Evolutionary conservation across 2,888 invertebrate genomes (phyloP).

Genomic region (Drosophila flavopinicola): DNA sequence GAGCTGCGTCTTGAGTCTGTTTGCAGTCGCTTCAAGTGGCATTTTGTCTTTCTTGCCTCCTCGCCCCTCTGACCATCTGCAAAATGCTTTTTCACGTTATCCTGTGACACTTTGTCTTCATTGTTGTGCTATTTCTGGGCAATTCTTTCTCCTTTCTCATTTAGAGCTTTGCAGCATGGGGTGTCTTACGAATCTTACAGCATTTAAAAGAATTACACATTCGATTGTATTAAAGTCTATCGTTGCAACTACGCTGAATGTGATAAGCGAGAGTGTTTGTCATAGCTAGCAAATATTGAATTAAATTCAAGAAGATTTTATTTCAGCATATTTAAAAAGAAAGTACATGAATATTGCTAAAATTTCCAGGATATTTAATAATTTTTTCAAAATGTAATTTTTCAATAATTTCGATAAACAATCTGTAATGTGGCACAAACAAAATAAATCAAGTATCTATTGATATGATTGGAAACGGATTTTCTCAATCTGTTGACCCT

Average conservation of each 20-base stretch:
- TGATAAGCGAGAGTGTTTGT: no score
- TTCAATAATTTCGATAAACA: no score
- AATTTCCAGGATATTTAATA: no score
- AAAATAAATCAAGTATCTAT: no score
- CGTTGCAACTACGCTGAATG: no score
- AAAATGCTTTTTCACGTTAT: constrained; percentile 41
- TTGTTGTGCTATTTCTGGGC: constrained; percentile 57
- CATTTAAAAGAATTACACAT: not conserved
- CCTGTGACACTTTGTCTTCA: constrained; percentile 46
- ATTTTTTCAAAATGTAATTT: no score
- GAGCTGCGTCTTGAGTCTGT: constrained; percentile 54
- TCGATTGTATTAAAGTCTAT: not conserved
- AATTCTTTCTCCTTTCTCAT: constrained; percentile 13
- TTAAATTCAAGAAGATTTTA: not conserved
- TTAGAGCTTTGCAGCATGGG: not conserved
- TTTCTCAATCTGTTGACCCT: not conserved
- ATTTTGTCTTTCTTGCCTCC: constrained; percentile 31
- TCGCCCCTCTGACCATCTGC: not conserved
- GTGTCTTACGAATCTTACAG: not conserved
- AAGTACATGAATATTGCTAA: no score
- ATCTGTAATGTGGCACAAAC: no score
- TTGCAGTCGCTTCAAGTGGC: constrained; percentile 48
- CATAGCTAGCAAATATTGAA: no score
- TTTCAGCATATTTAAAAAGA: not conserved
- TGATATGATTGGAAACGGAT: no score